Evolutionary conservation across 2,113 vertebrate genomes (phyloP).

Genomic region (Albula glossodonta): DNA sequence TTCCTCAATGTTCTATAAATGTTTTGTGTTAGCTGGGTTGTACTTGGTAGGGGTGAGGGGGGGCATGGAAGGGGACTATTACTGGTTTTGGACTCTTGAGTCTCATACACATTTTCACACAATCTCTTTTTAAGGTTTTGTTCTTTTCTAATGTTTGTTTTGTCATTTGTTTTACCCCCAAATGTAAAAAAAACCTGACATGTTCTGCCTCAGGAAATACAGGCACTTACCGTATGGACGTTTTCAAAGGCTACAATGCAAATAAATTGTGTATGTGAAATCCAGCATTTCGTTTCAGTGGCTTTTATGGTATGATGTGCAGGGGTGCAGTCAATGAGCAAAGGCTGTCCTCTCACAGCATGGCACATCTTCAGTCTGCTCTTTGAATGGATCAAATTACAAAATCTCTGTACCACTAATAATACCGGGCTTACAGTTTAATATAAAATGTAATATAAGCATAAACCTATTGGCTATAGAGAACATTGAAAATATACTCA

Average conservation of each 20-base stretch:
- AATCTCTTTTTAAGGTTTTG: conserved; percentile 12
- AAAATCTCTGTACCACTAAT: too few relatives aligned
- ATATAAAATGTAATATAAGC: background rate
- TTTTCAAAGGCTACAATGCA: conserved; percentile 69
- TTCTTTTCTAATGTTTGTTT: conserved; percentile 23
- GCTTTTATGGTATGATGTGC: conserved; percentile 16
- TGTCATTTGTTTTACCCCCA: conserved; percentile 38
- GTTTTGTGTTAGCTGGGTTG: too few relatives aligned
- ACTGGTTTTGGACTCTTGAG: background rate
- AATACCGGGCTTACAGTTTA: background rate
- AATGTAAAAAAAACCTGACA: conserved; percentile 62
- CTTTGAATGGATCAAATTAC: too few relatives aligned
- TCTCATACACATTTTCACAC: conserved; percentile 9
- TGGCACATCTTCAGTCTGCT: too few relatives aligned
- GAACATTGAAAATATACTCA: too few relatives aligned
- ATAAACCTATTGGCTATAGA: too few relatives aligned
- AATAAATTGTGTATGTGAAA: conserved; percentile 75
- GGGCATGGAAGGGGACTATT: background rate
- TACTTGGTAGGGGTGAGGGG: too few relatives aligned
- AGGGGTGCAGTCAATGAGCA: background rate
- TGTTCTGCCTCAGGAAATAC: conserved; percentile 73
- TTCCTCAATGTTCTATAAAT: too few relatives aligned
- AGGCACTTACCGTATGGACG: conserved; percentile 63
- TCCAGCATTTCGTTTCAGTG: conserved; percentile 35
- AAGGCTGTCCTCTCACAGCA: too few relatives aligned